Evolutionary conservation across 2,113 vertebrate species (phyloP).

Genomic region (Clarias magur): DNA sequence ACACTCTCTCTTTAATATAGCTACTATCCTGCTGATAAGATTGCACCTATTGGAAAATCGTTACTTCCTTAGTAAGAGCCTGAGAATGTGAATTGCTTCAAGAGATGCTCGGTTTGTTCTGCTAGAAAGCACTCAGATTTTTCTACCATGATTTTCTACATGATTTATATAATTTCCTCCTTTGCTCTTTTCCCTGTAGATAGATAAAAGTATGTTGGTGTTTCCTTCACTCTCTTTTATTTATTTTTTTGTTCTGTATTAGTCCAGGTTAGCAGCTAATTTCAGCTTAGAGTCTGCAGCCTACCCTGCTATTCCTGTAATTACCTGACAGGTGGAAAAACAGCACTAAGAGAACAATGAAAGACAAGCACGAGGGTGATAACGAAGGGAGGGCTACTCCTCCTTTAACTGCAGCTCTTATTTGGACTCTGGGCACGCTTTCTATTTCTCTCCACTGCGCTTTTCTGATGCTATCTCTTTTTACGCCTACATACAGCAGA

Average conservation of each 20-base stretch:
- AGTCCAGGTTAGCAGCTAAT: neutral
- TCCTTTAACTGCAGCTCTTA: constrained; percentile 26
- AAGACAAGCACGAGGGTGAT: constrained; percentile 10
- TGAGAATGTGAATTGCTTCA: neutral
- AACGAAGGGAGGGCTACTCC: constrained; percentile 1
- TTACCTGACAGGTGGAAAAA: constrained; percentile 36
- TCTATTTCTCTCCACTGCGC: constrained; percentile 53
- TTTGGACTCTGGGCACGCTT: constrained; percentile 61
- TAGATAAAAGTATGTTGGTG: neutral
- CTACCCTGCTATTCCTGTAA: constrained; percentile 14
- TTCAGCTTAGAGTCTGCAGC: neutral
- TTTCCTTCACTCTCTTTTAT: neutral
- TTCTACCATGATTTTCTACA: constrained; percentile 1
- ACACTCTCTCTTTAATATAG: neutral
- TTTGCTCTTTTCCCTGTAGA: neutral
- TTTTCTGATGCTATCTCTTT: constrained; percentile 61
- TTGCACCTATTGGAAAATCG: neutral
- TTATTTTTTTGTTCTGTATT: constrained; percentile 15
- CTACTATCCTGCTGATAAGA: neutral
- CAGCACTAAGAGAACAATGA: neutral
- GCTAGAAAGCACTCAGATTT: neutral
- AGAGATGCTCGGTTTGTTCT: constrained; percentile 4
- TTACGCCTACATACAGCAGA: constrained; percentile 53
- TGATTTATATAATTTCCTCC: neutral
- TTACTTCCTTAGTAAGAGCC: neutral